Base-by-base conservation (phyloP, 2,888 invertebrate species). In the Cheilosia impressa region DNA sequence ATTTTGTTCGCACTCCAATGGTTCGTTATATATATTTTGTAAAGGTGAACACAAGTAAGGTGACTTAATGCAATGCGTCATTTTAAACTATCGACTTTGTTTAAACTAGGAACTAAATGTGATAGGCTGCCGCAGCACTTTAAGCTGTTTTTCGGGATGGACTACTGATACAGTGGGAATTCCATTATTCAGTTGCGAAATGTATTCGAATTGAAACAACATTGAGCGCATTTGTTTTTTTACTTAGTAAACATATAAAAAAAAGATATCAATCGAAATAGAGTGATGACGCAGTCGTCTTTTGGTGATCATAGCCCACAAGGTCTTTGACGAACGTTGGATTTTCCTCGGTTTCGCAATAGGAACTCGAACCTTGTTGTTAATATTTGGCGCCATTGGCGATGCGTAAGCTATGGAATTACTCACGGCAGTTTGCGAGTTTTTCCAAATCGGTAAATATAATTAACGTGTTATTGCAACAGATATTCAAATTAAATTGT, bases 341-440 rank as follows among this genome's bases (percentile, higher is more conserved):
- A 68, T 62, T 80, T 85, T 52, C 80, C 76, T 76, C 2, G 10
- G 22, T 79, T 71, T 79, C 75, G 41, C 47, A 79, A 75, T 45
- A 63, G 13, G 38, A 38, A 13, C 38, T 38, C 38, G 38, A 4
- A 13, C 38, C 34, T 27, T 68, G 58, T 65, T 57, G 27, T 34
- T 62, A 31, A 31, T 19, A 55, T 31, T 27, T 63, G 45, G 19
- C 60, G 34, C 52, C 31, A 69, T 62, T 19, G 17, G 17, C 17
- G 27, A 73, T 75, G 77, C 47, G 55, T 83, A 68, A 43, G 22
- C 22, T 58, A 43, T 27, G 38, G 4, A 52, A n/a, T 31, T 31
- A 9, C 31, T 27, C 13, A 13, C 1, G 3, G 38, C 13, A 38
- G 38, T 13, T 38, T 38, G 4, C 1, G 38, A 38, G 10, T 38